A percentile compares a stretch with the other conserved stretches of the same genome.
Evolutionary conservation across 2,888 invertebrate species (phyloP).

Genomic region (Eurytoma adleriae): DNA sequence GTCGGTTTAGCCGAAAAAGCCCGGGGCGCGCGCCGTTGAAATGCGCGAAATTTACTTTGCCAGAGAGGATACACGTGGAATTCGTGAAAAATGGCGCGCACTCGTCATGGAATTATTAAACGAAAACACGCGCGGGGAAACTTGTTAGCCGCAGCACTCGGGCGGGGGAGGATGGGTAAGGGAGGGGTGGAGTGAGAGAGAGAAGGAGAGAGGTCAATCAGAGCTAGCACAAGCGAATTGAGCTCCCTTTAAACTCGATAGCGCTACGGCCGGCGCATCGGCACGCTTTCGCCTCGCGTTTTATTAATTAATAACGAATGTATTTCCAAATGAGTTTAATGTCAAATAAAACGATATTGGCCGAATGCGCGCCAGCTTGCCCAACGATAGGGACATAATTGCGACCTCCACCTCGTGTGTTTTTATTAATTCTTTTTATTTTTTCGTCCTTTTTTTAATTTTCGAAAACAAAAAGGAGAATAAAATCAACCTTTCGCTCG

Average conservation of each 20-base stretch:
- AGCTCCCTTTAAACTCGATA: slow-evolving; percentile 68
- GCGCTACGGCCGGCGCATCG: slow-evolving; percentile 57
- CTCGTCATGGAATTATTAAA: slow-evolving; percentile 56
- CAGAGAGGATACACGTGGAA: slow-evolving; percentile 5
- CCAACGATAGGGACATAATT: neutral
- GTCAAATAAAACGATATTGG: slow-evolving; percentile 71
- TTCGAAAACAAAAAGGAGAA: neutral
- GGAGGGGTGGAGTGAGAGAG: neutral
- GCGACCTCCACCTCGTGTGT: too few relatives aligned
- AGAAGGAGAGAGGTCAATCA: slow-evolving; percentile 48
- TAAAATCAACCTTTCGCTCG: neutral
- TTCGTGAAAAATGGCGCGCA: slow-evolving; percentile 46
- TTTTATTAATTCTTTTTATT: too few relatives aligned
- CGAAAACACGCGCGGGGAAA: slow-evolving; percentile 36
- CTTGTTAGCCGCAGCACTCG: slow-evolving; percentile 25
- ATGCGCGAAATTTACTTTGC: slow-evolving; percentile 41
- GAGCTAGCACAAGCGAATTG: slow-evolving; percentile 34
- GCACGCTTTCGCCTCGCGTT: slow-evolving; percentile 60
- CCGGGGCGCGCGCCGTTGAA: slow-evolving; percentile 12
- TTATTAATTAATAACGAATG: slow-evolving; percentile 73
- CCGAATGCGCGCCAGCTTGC: neutral
- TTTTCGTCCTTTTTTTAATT: neutral
- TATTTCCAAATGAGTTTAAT: slow-evolving; percentile 68
- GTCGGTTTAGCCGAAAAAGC: neutral
- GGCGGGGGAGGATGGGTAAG: neutral